phyloP scores from a whole-genome alignment of 2,113 vertebrate genomes.

The Aleadryas rufinucha region DNA sequence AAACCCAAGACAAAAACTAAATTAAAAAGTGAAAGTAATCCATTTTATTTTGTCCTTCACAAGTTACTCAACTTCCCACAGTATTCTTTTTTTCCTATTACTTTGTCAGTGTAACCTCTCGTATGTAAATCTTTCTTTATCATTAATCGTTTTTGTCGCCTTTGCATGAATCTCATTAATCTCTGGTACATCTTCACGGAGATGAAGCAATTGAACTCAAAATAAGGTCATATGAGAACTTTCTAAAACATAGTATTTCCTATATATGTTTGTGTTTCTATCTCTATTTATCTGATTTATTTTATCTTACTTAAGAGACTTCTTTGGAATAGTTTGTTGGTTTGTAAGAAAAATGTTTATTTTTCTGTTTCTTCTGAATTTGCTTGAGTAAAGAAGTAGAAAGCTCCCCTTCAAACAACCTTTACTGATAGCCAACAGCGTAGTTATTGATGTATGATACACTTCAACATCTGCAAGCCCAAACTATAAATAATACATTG shows the following conservation, averaged over 20 bases:
- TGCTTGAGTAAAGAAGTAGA: not conserved
- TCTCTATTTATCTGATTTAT: not conserved
- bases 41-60: not conserved
- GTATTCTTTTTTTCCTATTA: not conserved
- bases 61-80: not conserved
- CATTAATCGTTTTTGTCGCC: not conserved
- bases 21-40: not conserved
- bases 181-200: not conserved
- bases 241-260: not conserved
- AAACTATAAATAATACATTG: constrained; percentile 8
- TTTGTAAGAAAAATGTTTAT: not conserved
- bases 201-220: not conserved
- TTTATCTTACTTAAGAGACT: not conserved
- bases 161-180: constrained; percentile 21
- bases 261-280: not conserved
- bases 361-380: not conserved
- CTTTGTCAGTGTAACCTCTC: not conserved
- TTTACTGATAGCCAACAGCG: not conserved
- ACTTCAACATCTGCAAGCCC: not conserved
- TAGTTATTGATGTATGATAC: not conserved
- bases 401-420: not conserved
- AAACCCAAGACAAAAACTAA: not conserved
- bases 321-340: not conserved
- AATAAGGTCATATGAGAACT: not conserved
- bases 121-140: not conserved